phyloP scores from a whole-genome alignment of 2,113 vertebrate species.

The Natator depressus region DNA sequence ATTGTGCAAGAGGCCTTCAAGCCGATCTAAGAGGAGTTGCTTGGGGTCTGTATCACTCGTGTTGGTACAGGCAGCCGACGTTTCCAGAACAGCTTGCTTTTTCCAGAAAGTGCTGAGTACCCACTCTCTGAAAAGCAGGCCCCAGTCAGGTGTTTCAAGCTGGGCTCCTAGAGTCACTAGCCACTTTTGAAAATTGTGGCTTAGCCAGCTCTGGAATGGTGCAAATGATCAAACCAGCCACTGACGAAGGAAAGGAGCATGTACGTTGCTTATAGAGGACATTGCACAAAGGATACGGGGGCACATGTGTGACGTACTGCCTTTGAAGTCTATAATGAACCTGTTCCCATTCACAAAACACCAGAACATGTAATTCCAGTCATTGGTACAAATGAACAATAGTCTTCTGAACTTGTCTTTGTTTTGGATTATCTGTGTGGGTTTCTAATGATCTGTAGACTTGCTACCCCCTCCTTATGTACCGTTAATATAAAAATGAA shows the following conservation, averaged over 20 bases:
- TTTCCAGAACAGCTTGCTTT: background rate
- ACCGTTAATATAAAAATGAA: slow-evolving; percentile 54
- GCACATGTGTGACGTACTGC: background rate
- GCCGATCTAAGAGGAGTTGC: no score
- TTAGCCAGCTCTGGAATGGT: background rate
- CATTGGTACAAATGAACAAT: rapidly evolving
- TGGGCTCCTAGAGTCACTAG: rapidly evolving
- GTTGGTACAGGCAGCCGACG: background rate
- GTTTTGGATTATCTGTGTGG: slow-evolving; percentile 33
- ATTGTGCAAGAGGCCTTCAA: background rate
- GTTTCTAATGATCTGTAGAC: slow-evolving; percentile 51
- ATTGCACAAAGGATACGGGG: background rate
- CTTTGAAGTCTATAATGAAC: background rate
- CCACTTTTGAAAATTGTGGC: slow-evolving; percentile 21
- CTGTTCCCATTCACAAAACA: background rate
- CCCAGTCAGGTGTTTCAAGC: background rate
- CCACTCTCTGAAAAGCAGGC: background rate
- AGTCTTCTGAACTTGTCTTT: background rate
- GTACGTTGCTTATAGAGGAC: background rate
- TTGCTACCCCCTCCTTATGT: slow-evolving; percentile 3
- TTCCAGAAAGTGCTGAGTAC: background rate
- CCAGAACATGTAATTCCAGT: background rate
- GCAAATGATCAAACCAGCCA: slow-evolving; percentile 63
- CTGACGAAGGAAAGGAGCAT: slow-evolving; percentile 69
- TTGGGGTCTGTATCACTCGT: background rate